Conservation (phyloP, 1,140 invertebrate genomes). For the Sinonovacula constricta region DNA sequence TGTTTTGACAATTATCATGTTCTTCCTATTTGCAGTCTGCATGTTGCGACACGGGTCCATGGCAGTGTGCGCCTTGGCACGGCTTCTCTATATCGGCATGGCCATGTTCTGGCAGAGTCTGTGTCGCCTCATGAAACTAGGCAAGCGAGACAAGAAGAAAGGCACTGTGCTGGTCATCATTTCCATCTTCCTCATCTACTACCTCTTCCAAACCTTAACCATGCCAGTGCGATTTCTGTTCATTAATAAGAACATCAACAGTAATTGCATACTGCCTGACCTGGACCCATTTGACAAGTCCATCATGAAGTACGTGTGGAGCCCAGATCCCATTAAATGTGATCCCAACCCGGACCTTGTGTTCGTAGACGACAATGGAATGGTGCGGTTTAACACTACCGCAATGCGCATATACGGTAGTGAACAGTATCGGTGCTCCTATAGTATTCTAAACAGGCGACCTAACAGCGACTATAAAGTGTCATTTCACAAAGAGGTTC, state of each 20-base stretch:
- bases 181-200: slow-evolving; percentile 3
- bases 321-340: slow-evolving; percentile 82
- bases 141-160: too few relatives aligned
- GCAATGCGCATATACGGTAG: slow-evolving; percentile 58
- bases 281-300: slow-evolving; percentile 86
- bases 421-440: slow-evolving; percentile 70
- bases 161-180: too few relatives aligned
- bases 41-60: too few relatives aligned
- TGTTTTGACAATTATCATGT: too few relatives aligned
- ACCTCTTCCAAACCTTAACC: slow-evolving; percentile 24
- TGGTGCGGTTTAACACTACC: slow-evolving; percentile 66
- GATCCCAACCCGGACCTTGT: slow-evolving; percentile 78
- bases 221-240: slow-evolving; percentile 50
- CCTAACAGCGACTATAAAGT: slow-evolving; percentile 60
- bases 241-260: slow-evolving; percentile 42
- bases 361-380: slow-evolving; percentile 63
- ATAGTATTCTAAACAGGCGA: slow-evolving; percentile 16
- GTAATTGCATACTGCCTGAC: slow-evolving; percentile 88
- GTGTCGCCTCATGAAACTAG: too few relatives aligned
- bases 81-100: too few relatives aligned
- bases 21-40: too few relatives aligned
- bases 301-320: slow-evolving; percentile 82
- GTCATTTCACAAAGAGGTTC: slow-evolving; percentile 66
- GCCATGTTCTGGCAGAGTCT: too few relatives aligned
- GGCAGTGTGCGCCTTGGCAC: too few relatives aligned